A percentile compares a stretch with the other conserved stretches of the same genome.
Conservation (phyloP, 2,888 invertebrate species). For the Heteropelma amictum region DNA sequence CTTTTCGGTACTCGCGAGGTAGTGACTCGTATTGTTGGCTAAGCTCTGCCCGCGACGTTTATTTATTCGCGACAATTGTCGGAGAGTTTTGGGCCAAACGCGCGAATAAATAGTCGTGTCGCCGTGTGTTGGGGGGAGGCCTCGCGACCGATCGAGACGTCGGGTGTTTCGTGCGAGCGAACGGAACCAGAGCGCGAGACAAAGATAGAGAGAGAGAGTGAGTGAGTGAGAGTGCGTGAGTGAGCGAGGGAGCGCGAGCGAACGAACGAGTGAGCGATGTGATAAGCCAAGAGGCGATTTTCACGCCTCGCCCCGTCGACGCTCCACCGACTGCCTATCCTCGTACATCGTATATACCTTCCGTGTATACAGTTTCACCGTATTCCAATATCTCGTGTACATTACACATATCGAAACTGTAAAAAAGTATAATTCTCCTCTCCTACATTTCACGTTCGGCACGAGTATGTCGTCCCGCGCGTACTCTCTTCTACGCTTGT, state of each 20-base stretch:
- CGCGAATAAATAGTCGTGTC: slow-evolving; percentile 23
- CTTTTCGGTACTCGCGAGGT: background rate
- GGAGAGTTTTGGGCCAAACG: slow-evolving; percentile 9
- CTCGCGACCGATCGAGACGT: slow-evolving; percentile 32
- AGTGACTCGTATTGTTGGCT: background rate
- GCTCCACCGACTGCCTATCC: slow-evolving; percentile 29
- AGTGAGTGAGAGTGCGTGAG: slow-evolving; percentile 24
- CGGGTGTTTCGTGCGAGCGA: slow-evolving; percentile 33
- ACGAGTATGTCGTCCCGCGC: slow-evolving; percentile 36
- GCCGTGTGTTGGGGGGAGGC: slow-evolving; percentile 8
- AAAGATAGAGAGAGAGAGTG: slow-evolving; percentile 19
- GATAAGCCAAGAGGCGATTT: slow-evolving; percentile 58
- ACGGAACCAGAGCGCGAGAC: slow-evolving; percentile 34
- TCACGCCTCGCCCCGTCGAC: slow-evolving; percentile 58
- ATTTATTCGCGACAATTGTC: background rate
- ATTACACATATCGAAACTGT: background rate
- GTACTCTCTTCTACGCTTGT: background rate
- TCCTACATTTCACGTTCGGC: background rate
- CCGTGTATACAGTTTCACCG: slow-evolving; percentile 6
- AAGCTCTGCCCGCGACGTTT: background rate
- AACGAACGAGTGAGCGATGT: slow-evolving; percentile 42
- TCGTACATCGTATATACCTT: background rate
- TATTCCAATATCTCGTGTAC: background rate
- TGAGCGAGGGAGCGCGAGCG: slow-evolving; percentile 17
- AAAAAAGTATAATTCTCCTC: background rate